These are phyloP conservation scores for Chorisops tibialis DNA, from an alignment of 2,888 invertebrate species.

Conservation along the genomic window DNA sequence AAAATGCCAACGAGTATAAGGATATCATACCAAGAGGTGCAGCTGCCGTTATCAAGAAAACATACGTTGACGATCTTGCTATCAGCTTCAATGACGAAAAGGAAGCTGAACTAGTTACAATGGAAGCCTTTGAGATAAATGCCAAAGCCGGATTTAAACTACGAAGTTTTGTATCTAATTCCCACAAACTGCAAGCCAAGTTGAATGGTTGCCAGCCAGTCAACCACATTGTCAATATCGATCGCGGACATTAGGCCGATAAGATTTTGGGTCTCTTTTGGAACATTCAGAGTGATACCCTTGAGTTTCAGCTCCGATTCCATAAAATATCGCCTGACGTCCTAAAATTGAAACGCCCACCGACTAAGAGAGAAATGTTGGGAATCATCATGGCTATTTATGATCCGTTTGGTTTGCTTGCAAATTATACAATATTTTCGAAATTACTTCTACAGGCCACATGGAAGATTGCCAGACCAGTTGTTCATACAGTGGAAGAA, in stretches of 20 bases:
- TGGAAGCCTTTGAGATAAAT: neutral
- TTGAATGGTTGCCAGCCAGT: too few species aligned
- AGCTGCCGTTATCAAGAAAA: constrained; percentile 30
- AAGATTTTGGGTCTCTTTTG: too few species aligned
- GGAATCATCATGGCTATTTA: too few species aligned
- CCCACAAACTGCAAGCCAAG: too few species aligned
- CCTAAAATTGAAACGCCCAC: too few species aligned
- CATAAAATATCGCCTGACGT: too few species aligned
- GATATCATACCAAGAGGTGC: constrained; percentile 30
- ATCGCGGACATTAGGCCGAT: too few species aligned
- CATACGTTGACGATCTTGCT: constrained; percentile 34
- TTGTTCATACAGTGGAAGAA: too few species aligned
- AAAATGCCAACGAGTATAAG: constrained; percentile 35
- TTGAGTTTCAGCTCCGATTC: too few species aligned
- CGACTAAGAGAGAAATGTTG: too few species aligned
- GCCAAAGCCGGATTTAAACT: constrained; percentile 1
- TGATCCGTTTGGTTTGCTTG: constrained; percentile 33
- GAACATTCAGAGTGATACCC: too few species aligned
- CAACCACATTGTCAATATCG: too few species aligned
- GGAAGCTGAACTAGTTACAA: constrained; percentile 37
- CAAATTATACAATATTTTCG: constrained; percentile 33
- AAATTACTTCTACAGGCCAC: constrained; percentile 25
- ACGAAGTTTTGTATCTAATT: constrained; percentile 32
- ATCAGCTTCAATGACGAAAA: constrained; percentile 37
- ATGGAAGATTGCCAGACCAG: constrained; percentile 12